Evolutionary conservation across 2,797 vertebrate genomes (phyloP).

Genomic region (Thunnus albacares): DNA sequence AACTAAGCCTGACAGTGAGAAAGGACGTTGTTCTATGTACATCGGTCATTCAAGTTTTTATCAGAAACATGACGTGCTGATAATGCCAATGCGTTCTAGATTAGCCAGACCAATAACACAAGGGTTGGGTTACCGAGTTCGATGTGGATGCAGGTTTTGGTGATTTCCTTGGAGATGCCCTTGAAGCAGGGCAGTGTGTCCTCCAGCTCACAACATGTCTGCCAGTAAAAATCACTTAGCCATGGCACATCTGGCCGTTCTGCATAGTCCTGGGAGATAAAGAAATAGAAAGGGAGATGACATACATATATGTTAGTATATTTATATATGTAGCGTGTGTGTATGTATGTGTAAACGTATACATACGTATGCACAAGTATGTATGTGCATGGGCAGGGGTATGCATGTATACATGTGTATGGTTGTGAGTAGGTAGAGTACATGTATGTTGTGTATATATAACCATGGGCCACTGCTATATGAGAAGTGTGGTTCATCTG

Average conservation of each 20-base stretch:
- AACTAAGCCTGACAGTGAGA: conserved; percentile 1
- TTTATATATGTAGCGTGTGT: too few relatives aligned
- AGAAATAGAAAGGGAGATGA: conserved; percentile 1
- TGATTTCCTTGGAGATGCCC: conserved; percentile 81
- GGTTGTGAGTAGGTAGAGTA: too few relatives aligned
- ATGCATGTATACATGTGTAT: too few relatives aligned
- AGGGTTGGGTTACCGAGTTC: conserved; percentile 56
- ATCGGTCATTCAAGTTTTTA: not conserved
- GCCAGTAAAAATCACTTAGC: conserved; percentile 84
- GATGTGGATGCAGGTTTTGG: conserved; percentile 64
- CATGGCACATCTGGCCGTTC: conserved; percentile 83
- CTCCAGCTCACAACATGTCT: conserved; percentile 87
- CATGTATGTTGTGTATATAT: too few relatives aligned
- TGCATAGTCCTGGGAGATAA: conserved; percentile 71
- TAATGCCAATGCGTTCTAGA: conserved; percentile 15
- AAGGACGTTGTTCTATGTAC: not conserved
- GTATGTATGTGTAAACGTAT: too few relatives aligned
- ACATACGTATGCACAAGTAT: too few relatives aligned
- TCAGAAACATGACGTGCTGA: not conserved
- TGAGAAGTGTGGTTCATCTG: too few relatives aligned
- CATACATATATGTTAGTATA: too few relatives aligned
- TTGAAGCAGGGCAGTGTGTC: conserved; percentile 85
- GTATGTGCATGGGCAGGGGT: too few relatives aligned
- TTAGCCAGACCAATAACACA: not conserved
- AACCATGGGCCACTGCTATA: too few relatives aligned